Percentiles rank a stretch among this genome's conserved stretches.
Evolutionary conservation across 30 jellyfish, hydroid and myxozoan species (phyloP).

Genomic region (Nemopilema nomurai): DNA sequence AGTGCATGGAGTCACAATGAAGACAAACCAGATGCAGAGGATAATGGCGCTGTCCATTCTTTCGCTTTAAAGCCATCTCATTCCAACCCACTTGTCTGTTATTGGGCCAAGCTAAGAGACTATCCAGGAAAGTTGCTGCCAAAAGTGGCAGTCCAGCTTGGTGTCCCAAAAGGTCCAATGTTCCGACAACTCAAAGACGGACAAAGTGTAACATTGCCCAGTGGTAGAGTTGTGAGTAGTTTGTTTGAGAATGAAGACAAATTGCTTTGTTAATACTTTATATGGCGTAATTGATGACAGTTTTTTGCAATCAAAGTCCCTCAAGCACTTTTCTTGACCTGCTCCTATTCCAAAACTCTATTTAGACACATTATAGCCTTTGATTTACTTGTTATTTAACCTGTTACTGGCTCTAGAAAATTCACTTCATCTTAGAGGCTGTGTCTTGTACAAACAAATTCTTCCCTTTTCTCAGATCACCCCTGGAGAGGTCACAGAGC

Average conservation of each 20-base stretch:
- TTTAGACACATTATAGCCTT: no score
- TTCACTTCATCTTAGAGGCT: no score
- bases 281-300: no score
- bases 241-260: no score
- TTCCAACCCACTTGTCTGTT: conserved; percentile 42
- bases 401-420: no score
- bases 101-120: conserved; percentile 62
- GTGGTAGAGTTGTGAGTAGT: conserved; percentile 75
- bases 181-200: conserved; percentile 80
- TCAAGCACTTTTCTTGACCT: background rate
- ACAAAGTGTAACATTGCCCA: conserved; percentile 67
- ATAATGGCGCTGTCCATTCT: background rate
- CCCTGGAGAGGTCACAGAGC: conserved; percentile 90
- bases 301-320: no score
- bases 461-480: conserved; percentile 34
- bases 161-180: conserved; percentile 93
- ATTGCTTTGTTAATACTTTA: no score
- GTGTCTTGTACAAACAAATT: background rate
- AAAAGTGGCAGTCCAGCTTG: conserved; percentile 74
- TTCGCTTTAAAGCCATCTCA: conserved; percentile 2
- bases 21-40: background rate
- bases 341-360: background rate
- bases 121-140: conserved; percentile 91
- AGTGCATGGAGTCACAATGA: background rate
- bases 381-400: background rate